Percentiles rank a stretch among this genome's conserved stretches.
These are phyloP conservation scores for Drosophila monieri DNA, from an alignment of 2,888 invertebrate genomes.

Conservation along the genomic window DNA sequence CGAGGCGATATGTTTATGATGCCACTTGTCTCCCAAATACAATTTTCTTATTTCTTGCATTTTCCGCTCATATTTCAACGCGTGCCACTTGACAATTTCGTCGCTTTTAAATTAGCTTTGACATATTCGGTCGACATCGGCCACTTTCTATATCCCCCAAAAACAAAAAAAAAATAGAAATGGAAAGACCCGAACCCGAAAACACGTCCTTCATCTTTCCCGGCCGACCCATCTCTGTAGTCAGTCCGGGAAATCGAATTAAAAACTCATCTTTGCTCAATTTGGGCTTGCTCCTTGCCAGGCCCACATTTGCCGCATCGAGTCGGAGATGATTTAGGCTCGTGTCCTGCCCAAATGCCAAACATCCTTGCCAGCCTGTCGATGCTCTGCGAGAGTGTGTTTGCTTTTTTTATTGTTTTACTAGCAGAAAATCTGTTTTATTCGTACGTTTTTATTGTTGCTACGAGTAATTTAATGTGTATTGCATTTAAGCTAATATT, in stretches of 20 bases:
- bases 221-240: slow-evolving; percentile 4
- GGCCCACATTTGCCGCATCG: slow-evolving; percentile 27
- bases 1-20: slow-evolving; percentile 44
- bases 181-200: slow-evolving; percentile 18
- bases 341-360: slow-evolving; percentile 37
- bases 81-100: slow-evolving; percentile 36
- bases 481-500: slow-evolving; percentile 77
- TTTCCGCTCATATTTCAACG: slow-evolving; percentile 62
- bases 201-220: slow-evolving; percentile 21
- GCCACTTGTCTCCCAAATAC: slow-evolving; percentile 63
- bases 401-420: slow-evolving; percentile 71
- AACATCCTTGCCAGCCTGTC: slow-evolving; percentile 27
- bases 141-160: neutral
- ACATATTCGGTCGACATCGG: slow-evolving; percentile 47
- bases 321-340: slow-evolving; percentile 32
- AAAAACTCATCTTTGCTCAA: slow-evolving; percentile 73
- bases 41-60: slow-evolving; percentile 43
- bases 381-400: slow-evolving; percentile 11
- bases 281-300: slow-evolving; percentile 33
- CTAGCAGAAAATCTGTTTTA: slow-evolving; percentile 79
- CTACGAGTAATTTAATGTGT: slow-evolving; percentile 72
- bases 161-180: neutral
- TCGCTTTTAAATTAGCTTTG: slow-evolving; percentile 55
- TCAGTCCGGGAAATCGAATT: slow-evolving; percentile 61
- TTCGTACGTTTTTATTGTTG: slow-evolving; percentile 69